Percentiles rank a stretch among this genome's conserved stretches.
phyloP scores from a whole-genome alignment of 2,888 invertebrate genomes.

The Xylota sylvarum region DNA sequence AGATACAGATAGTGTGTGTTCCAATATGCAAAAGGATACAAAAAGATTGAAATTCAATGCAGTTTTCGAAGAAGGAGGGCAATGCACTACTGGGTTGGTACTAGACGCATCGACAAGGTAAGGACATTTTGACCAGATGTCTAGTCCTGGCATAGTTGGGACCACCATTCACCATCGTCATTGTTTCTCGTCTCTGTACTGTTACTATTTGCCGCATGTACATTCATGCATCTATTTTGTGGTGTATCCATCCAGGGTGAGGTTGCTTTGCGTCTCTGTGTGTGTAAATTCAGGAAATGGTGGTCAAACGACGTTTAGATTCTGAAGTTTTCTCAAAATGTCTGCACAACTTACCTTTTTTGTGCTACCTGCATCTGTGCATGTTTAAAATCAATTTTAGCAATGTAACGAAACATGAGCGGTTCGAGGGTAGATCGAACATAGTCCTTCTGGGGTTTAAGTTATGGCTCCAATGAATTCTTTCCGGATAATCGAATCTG shows the following conservation, averaged over 20 bases:
- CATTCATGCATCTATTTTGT: conserved; percentile 52
- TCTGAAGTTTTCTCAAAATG: conserved; percentile 48
- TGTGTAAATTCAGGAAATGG: neutral
- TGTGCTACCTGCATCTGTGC: conserved; percentile 2
- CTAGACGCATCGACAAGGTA: conserved; percentile 61
- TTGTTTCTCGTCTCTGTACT: neutral
- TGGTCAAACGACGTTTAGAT: conserved; percentile 4
- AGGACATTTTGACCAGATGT: conserved; percentile 71
- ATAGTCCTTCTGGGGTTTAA: too few species aligned
- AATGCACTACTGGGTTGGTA: neutral
- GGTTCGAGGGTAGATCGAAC: neutral
- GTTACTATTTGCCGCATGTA: conserved; percentile 29
- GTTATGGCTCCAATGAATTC: too few species aligned
- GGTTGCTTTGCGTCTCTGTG: neutral
- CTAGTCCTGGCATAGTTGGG: conserved; percentile 41
- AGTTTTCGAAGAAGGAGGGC: conserved; percentile 55
- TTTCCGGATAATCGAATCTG: too few species aligned
- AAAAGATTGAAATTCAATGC: conserved; percentile 75
- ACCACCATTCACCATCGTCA: conserved; percentile 16
- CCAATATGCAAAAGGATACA: conserved; percentile 47
- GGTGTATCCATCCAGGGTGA: conserved; percentile 47
- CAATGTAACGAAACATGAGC: neutral
- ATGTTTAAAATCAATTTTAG: conserved; percentile 1
- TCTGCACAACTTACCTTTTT: conserved; percentile 26
- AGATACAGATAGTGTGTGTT: conserved; percentile 17